Evolutionary conservation across 2,113 vertebrate genomes (phyloP).

Genomic region (Sphaerodactylus townsendi): DNA sequence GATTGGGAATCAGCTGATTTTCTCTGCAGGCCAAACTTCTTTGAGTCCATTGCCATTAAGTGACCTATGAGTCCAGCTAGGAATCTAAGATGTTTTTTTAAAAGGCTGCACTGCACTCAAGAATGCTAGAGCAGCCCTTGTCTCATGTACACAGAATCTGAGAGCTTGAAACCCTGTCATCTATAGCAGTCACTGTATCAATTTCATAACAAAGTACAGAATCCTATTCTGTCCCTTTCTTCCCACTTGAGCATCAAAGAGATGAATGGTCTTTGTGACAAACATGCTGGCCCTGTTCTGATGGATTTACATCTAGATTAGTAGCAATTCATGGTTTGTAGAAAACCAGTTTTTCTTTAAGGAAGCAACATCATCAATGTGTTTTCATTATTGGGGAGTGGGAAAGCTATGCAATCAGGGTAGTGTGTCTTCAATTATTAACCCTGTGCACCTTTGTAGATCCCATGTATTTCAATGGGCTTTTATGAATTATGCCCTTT

Average conservation of each 20-base stretch:
- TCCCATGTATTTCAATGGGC: not conserved
- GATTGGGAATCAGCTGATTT: constrained; percentile 18
- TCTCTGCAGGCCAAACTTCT: constrained; percentile 29
- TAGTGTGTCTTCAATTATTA: not conserved
- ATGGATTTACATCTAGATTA: not conserved
- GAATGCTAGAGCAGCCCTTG: not conserved
- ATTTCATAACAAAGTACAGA: not conserved
- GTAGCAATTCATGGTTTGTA: too few relatives aligned
- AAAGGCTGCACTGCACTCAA: too few relatives aligned
- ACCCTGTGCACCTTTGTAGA: not conserved
- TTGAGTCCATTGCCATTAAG: constrained; percentile 41
- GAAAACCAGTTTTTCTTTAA: not conserved
- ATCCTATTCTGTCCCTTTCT: not conserved
- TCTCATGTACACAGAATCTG: not conserved
- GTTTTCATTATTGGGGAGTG: not conserved
- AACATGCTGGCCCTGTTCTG: not conserved
- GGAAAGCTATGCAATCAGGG: not conserved
- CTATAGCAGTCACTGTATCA: not conserved
- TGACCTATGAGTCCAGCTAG: not conserved
- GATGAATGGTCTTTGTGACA: not conserved
- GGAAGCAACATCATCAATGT: not conserved
- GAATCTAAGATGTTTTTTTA: too few relatives aligned
- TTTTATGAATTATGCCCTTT: not conserved
- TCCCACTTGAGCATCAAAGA: not conserved
- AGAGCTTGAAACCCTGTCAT: not conserved